Percentiles rank a stretch among this genome's conserved stretches.
Conservation (phyloP, 2,888 invertebrate genomes). For the Melitaea athalia region DNA sequence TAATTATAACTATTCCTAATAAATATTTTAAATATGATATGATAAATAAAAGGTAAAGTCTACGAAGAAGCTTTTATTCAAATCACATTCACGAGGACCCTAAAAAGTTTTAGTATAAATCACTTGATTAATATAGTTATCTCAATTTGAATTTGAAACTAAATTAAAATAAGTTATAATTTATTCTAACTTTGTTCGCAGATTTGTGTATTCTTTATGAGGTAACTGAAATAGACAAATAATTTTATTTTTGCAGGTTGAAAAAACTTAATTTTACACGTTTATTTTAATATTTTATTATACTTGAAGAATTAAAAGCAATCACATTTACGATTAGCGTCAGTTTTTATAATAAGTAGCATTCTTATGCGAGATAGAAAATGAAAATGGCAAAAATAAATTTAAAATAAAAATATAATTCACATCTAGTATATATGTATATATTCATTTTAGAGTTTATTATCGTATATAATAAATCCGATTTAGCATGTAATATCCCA, state of each 20-base stretch:
- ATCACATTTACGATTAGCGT: no score
- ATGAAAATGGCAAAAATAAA: no score
- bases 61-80: conserved; percentile 23
- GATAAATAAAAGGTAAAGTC: conserved; percentile 24
- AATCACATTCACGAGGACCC: conserved; percentile 20
- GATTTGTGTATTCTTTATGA: background rate
- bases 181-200: conserved; percentile 1
- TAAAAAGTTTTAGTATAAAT: conserved; percentile 25
- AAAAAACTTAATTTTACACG: background rate
- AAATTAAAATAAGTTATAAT: conserved; percentile 14
- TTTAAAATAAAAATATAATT: no score
- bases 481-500: no score
- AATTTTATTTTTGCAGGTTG: background rate
- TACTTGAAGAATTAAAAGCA: no score
- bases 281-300: background rate
- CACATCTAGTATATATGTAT: no score
- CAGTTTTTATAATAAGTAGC: no score
- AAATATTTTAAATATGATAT: no score
- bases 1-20: background rate
- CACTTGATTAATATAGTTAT: conserved; percentile 21
- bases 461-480: no score
- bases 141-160: conserved; percentile 24
- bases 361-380: no score
- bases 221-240: background rate
- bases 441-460: no score